A percentile compares a stretch with the other conserved stretches of the same genome.
These are phyloP conservation scores for Oreohelix idahoensis DNA, from an alignment of 1,140 invertebrate species.

Conservation along the genomic window DNA sequence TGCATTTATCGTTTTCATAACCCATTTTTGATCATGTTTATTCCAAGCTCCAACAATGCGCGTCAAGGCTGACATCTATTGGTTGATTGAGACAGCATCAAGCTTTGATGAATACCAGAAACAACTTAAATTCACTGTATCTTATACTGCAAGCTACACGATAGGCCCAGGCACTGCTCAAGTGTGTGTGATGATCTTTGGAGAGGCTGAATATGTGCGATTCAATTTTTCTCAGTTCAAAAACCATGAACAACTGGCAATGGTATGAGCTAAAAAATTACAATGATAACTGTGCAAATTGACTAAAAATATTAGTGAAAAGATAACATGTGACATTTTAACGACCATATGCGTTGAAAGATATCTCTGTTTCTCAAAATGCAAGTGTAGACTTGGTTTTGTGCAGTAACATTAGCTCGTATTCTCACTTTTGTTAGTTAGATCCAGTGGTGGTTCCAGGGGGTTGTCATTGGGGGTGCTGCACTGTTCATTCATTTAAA, in stretches of 20 bases:
- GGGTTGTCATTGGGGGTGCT: no score
- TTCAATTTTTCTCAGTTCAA: neutral
- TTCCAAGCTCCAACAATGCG: neutral
- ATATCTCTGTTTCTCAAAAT: no score
- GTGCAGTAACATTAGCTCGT: no score
- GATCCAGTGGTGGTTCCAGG: no score
- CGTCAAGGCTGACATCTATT: neutral
- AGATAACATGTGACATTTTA: no score
- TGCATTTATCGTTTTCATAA: no score
- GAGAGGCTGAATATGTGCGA: neutral
- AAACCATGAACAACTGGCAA: neutral
- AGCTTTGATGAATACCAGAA: neutral
- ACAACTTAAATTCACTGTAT: neutral
- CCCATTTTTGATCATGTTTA: neutral
- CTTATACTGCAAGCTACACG: neutral
- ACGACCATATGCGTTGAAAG: no score
- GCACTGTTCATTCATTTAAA: no score
- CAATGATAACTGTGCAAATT: no score
- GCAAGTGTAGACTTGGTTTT: no score
- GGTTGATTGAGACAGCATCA: neutral
- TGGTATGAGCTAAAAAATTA: neutral
- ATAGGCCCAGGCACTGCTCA: neutral
- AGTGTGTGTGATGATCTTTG: neutral
- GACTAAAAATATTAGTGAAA: no score
- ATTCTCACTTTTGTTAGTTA: no score